Base-by-base conservation (phyloP, 2,797 vertebrate species). In the Selene dorsalis region DNA sequence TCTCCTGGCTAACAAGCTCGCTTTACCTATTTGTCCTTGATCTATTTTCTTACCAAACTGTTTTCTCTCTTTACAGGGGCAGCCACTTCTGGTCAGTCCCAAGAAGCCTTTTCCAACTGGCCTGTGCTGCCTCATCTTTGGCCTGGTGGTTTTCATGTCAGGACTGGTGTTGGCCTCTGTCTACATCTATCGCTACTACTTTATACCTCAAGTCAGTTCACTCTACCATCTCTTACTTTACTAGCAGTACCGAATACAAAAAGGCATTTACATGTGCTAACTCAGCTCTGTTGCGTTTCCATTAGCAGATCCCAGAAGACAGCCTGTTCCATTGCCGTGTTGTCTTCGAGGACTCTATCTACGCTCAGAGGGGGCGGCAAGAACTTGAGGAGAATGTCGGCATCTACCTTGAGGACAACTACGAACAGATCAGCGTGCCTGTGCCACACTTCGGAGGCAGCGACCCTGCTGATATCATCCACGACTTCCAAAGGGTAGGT, bases 381-480 rank as follows among this genome's bases (percentile, higher is more conserved):
- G 96, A 97, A 75, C 89, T 99, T 48, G 96, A 97, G 3, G 97
- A 99, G 85, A 97, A 98, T 0, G 96, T 99, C 2, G 96, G 96
- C 86, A 97, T 99, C 84, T 96, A 95, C 88, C 84, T 98, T 16
- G 96, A 97, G 0, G 96, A 98, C 58, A 96, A 98, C 93, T 97
- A 98, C 0, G 97, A 99, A 70, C 95, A 96, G 77, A 98, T 99
- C 93, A 98, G 94, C 0, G 95, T 99, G 52, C 97, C 97, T 0
- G 94, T 97, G 82, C 97, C 97, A 2, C 95, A 95, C 88, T 97
- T 98, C 47, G 96, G 96, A 9, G 96, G 96, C 3, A 96, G 96
- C 0, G 97, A 99, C 84, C 96, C 97, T 0, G 97, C 97, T 0
- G 96, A 98, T 74, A 99, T 99, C 88, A 96, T 99, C 88, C 98